Percentiles rank a stretch among this genome's conserved stretches.
These are phyloP conservation scores for Harpagoxenus sublaevis DNA, from an alignment of 2,888 invertebrate genomes.

Conservation along the genomic window DNA sequence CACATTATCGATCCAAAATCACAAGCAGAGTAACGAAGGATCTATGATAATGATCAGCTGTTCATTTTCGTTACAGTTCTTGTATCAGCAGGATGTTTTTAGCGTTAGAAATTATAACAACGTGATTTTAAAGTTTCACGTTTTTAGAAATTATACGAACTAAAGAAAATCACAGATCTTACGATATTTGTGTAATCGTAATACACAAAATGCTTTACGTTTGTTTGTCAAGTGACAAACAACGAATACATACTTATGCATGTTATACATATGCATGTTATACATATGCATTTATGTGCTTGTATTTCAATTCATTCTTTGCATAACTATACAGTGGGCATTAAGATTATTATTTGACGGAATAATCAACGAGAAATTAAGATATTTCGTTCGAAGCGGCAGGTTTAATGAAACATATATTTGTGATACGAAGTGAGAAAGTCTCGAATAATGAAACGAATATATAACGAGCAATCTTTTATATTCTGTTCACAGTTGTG, in stretches of 20 bases:
- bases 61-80: background rate
- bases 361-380: background rate
- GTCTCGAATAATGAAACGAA: background rate
- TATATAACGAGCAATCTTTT: background rate
- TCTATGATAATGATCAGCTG: background rate
- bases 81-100: background rate
- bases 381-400: background rate
- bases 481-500: constrained; percentile 12
- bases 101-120: background rate
- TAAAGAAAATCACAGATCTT: background rate
- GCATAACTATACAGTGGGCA: background rate
- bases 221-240: background rate
- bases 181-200: background rate
- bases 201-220: background rate
- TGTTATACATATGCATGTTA: background rate
- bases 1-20: background rate
- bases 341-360: background rate
- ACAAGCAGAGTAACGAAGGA: background rate
- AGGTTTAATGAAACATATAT: constrained; percentile 1
- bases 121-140: background rate
- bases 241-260: background rate
- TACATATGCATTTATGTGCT: background rate
- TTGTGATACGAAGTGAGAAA: background rate
- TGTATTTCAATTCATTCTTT: background rate
- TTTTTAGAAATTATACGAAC: background rate